phyloP scores from a whole-genome alignment of 1,140 invertebrate genomes.

The Dinoponera quadriceps region DNA sequence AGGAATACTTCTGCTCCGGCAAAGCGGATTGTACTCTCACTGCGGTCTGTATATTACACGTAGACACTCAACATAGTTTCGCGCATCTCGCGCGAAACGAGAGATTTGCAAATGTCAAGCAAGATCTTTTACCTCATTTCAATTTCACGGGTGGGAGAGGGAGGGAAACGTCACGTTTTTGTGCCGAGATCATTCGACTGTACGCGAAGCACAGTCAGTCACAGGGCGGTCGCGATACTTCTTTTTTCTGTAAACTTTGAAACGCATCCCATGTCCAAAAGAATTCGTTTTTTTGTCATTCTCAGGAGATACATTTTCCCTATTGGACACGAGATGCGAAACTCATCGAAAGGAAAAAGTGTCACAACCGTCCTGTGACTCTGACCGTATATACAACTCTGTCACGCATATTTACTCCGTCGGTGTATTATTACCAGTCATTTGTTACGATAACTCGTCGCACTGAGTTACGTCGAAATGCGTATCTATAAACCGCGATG shows the following conservation, averaged over 20 bases:
- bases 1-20: constrained; percentile 34
- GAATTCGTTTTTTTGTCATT: too few relatives aligned
- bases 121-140: constrained; percentile 9
- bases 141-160: too few relatives aligned
- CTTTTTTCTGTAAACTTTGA: too few relatives aligned
- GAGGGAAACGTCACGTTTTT: neutral
- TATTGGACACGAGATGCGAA: too few relatives aligned
- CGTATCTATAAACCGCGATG: neutral
- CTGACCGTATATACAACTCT: too few relatives aligned
- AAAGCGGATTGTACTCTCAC: constrained; percentile 47
- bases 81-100: neutral
- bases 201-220: too few relatives aligned
- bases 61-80: constrained; percentile 16
- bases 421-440: neutral
- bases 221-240: too few relatives aligned
- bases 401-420: neutral
- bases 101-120: constrained; percentile 23
- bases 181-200: neutral
- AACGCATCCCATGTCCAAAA: too few relatives aligned
- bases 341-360: too few relatives aligned
- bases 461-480: neutral
- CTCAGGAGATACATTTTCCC: too few relatives aligned
- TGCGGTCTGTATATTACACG: neutral
- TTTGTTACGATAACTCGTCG: neutral
- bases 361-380: too few relatives aligned